phyloP scores from a whole-genome alignment of 2,888 invertebrate genomes.

The Strigamia maritima region DNA sequence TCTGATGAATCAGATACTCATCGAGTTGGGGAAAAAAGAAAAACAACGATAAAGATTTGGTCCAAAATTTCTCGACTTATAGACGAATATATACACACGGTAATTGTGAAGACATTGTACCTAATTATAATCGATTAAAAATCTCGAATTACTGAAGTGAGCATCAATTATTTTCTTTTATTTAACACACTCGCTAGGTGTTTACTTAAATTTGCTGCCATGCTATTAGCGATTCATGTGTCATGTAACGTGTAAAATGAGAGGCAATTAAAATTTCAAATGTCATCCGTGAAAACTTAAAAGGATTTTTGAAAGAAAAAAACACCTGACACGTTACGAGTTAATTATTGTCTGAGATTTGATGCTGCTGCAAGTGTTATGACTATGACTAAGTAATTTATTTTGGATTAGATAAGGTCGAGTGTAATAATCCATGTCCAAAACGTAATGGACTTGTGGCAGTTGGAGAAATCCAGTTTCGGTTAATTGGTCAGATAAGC shows the following conservation, averaged over 20 bases:
- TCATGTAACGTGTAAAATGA: background rate
- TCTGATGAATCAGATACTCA: no score
- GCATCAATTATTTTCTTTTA: background rate
- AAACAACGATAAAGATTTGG: no score
- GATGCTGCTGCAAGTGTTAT: background rate
- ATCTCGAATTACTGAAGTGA: background rate
- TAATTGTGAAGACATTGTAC: background rate
- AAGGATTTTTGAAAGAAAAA: background rate
- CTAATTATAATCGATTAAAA: background rate
- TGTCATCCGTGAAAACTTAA: background rate
- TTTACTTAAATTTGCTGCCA: background rate
- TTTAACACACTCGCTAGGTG: background rate
- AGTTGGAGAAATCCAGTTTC: background rate
- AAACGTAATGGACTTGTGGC: background rate
- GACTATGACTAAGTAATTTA: slow-evolving; percentile 17
- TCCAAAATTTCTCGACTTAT: no score
- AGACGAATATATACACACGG: no score
- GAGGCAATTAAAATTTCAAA: background rate
- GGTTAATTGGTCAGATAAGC: background rate
- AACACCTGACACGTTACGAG: background rate
- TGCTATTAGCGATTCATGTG: background rate
- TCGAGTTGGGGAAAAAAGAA: no score
- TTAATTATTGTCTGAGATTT: background rate
- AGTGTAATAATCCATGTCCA: slow-evolving; percentile 15
- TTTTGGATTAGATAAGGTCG: background rate